These are phyloP conservation scores for Merodon equestris DNA, from an alignment of 2,888 invertebrate genomes.

Conservation along the genomic window DNA sequence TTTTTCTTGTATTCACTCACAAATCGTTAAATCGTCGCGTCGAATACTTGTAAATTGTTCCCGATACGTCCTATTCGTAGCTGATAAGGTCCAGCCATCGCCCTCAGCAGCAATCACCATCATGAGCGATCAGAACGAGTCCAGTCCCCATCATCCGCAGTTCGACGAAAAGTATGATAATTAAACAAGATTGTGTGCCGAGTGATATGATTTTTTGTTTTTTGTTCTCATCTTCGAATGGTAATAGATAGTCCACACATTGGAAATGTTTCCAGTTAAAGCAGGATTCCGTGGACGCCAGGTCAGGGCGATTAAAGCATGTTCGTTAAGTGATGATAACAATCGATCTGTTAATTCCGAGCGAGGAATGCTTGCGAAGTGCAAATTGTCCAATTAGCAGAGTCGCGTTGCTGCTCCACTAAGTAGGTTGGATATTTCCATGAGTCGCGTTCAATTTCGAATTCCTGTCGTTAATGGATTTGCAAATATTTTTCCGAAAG, in stretches of 20 bases:
- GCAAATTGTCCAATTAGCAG: slow-evolving; percentile 44
- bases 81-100: slow-evolving; percentile 17
- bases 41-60: slow-evolving; percentile 3
- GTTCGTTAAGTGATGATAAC: neutral
- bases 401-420: neutral
- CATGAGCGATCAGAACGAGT: slow-evolving; percentile 44
- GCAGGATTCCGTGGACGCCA: slow-evolving; percentile 4
- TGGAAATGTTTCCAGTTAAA: slow-evolving; percentile 30
- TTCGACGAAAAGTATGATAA: slow-evolving; percentile 37
- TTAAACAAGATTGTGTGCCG: neutral
- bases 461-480: slow-evolving; percentile 14
- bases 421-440: slow-evolving; percentile 5
- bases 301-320: neutral
- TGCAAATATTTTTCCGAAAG: slow-evolving; percentile 15
- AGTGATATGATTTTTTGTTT: neutral
- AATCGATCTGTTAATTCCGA: slow-evolving; percentile 7
- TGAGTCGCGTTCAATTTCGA: neutral
- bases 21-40: neutral
- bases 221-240: slow-evolving; percentile 7
- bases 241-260: slow-evolving; percentile 3
- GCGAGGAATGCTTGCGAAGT: slow-evolving; percentile 1
- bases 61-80: neutral
- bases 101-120: too few species aligned
- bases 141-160: slow-evolving; percentile 41
- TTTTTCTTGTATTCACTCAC: slow-evolving; percentile 7